Conservation (phyloP, 2,888 invertebrate genomes). For the Latrodectus elegans region DNA sequence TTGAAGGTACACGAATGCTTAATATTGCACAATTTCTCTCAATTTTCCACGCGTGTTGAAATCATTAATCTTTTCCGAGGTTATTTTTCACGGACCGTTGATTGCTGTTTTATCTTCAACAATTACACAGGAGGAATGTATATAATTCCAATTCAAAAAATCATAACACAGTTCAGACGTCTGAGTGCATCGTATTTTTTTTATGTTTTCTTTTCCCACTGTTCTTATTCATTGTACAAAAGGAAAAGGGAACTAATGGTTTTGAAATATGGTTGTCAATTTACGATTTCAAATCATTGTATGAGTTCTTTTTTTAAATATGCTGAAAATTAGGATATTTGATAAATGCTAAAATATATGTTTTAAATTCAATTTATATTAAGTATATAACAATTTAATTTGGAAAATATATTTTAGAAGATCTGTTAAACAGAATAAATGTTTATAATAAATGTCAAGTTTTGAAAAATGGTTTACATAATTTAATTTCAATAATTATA, state of each 20-base stretch:
- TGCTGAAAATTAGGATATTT: no score
- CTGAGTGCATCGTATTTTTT: background rate
- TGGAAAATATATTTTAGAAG: no score
- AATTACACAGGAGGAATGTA: slow-evolving; percentile 22
- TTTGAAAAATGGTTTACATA: no score
- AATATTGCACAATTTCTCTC: slow-evolving; percentile 16
- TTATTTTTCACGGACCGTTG: slow-evolving; percentile 32
- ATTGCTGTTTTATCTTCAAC: slow-evolving; percentile 26
- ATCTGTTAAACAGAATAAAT: no score
- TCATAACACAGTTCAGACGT: slow-evolving; percentile 9
- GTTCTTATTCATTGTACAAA: background rate
- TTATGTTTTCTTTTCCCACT: background rate
- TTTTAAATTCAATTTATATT: no score
- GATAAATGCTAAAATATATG: no score
- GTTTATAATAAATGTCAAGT: no score
- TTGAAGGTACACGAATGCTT: background rate
- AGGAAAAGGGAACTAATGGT: background rate
- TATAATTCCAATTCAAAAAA: slow-evolving; percentile 4
- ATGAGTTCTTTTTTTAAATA: no score
- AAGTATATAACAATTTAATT: no score
- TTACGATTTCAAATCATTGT: no score
- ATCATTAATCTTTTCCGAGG: slow-evolving; percentile 25
- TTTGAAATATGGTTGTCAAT: background rate
- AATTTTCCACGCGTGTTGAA: slow-evolving; percentile 7
- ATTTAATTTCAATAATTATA: no score